Conservation (phyloP, 2,113 vertebrate genomes). For the Tachysurus fulvidraco region DNA sequence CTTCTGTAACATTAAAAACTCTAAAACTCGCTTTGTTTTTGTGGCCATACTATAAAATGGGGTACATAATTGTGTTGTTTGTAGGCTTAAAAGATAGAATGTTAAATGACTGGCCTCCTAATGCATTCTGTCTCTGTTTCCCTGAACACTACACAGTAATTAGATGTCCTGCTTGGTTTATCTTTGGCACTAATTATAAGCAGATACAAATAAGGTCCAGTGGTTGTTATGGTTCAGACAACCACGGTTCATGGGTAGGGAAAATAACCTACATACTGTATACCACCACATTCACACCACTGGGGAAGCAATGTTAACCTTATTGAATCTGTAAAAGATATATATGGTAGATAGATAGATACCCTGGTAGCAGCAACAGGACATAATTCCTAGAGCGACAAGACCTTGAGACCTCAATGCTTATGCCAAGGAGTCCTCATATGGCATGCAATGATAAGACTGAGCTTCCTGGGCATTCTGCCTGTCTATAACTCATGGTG, state of each 20-base stretch:
- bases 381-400: background rate
- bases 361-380: background rate
- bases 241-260: background rate
- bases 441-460: no score
- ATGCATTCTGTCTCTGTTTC: background rate
- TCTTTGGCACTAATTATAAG: background rate
- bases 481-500: background rate
- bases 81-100: background rate
- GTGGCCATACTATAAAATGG: background rate
- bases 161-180: background rate
- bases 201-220: background rate
- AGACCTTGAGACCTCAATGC: background rate
- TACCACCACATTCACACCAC: background rate
- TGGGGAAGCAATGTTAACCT: background rate
- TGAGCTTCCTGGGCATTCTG: no score
- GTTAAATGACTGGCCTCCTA: background rate
- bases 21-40: background rate
- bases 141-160: background rate
- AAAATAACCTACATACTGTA: background rate
- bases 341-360: no score
- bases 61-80: background rate
- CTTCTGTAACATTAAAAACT: background rate
- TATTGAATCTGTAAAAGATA: background rate
- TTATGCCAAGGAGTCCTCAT: background rate
- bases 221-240: background rate